Conservation (phyloP, 2,888 invertebrate species). For the Melipona beecheii region DNA sequence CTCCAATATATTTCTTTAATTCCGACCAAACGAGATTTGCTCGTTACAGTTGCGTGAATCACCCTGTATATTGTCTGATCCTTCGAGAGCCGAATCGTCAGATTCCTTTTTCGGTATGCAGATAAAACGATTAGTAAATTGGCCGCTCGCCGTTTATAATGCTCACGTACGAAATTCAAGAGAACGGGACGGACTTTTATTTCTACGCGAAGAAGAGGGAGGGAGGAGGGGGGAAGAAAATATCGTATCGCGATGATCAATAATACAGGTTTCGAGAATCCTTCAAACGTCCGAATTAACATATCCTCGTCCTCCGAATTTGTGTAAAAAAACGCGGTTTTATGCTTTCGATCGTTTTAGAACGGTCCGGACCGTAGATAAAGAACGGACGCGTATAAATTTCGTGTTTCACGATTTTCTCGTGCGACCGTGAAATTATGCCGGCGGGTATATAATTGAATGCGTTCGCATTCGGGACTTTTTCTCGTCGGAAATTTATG, state of each 20-base stretch:
- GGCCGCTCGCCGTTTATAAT: neutral
- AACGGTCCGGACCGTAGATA: conserved; percentile 6
- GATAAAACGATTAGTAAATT: conserved; percentile 11
- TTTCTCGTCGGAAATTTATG: no score
- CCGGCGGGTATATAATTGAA: conserved; percentile 2
- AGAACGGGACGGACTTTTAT: conserved; percentile 3
- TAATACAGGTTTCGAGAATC: conserved; percentile 7
- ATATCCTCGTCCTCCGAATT: conserved; percentile 11
- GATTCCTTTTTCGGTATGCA: conserved; percentile 4
- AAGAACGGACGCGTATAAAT: conserved; percentile 26
- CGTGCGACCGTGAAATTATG: conserved; percentile 29
- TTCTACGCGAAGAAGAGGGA: neutral
- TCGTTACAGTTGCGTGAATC: no score
- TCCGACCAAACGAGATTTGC: no score
- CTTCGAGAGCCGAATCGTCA: neutral
- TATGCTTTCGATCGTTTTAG: conserved; percentile 10
- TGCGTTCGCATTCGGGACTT: conserved; percentile 18
- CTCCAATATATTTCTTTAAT: no score
- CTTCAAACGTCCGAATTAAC: neutral
- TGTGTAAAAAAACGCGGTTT: neutral
- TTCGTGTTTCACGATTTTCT: conserved; percentile 23
- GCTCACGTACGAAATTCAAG: neutral
- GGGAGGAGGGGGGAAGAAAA: no score
- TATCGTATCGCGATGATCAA: neutral
- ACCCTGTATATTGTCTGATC: neutral